Evolutionary conservation across 2,113 vertebrate species (phyloP).

Genomic region (Strix uralensis): DNA sequence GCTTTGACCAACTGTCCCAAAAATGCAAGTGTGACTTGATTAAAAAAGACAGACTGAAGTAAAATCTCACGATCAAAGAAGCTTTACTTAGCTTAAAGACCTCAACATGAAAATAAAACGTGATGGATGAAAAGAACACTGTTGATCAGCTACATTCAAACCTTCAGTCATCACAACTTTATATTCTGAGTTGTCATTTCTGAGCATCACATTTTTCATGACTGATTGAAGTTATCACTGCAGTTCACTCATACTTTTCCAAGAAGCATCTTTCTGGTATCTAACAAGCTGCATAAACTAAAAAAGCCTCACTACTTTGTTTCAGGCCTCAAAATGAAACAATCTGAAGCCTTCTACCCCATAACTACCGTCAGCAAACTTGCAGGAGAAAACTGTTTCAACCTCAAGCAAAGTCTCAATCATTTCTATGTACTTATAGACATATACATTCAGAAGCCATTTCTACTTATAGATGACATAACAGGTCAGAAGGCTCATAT

Average conservation of each 20-base stretch:
- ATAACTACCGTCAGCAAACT: background rate
- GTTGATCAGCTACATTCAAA: background rate
- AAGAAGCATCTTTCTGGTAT: background rate
- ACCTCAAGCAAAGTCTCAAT: background rate
- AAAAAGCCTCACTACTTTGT: background rate
- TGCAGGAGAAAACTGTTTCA: background rate
- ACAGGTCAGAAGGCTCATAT: background rate
- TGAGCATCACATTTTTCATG: background rate
- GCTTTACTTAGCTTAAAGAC: background rate
- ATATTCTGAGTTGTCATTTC: background rate
- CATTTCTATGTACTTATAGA: background rate
- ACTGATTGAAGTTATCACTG: background rate
- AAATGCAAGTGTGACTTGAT: background rate
- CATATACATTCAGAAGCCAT: background rate
- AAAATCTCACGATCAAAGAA: background rate
- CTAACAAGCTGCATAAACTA: background rate
- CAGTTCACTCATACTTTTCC: background rate
- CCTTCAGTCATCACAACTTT: background rate
- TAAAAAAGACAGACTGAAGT: background rate
- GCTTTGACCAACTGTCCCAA: background rate
- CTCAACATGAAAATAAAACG: background rate
- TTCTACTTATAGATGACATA: background rate
- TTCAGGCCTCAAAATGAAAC: background rate
- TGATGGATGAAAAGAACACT: background rate
- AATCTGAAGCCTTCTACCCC: background rate